phyloP scores from a whole-genome alignment of 1,140 invertebrate species.

The Ceratina japonica region DNA sequence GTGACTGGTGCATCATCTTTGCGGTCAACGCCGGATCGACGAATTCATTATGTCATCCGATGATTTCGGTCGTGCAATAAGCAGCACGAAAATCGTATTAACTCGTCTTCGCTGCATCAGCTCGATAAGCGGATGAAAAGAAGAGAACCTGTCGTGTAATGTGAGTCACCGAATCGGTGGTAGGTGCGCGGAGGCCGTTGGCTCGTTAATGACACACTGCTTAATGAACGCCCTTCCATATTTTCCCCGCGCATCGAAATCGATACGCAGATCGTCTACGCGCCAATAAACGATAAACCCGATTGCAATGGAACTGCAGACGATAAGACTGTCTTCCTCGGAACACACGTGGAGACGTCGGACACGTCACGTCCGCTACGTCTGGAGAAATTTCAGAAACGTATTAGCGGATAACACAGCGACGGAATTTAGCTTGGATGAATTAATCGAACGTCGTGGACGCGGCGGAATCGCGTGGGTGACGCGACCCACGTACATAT shows the following conservation, averaged over 20 bases:
- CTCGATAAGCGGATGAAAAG: constrained; percentile 38
- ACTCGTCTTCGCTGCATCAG: constrained; percentile 28
- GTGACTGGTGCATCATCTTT: too few relatives aligned
- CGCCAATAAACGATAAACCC: not conserved
- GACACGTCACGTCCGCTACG: not conserved
- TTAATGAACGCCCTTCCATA: constrained; percentile 40
- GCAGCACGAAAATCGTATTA: constrained; percentile 34
- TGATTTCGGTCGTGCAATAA: constrained; percentile 7
- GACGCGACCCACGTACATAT: constrained; percentile 42
- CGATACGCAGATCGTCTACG: constrained; percentile 17
- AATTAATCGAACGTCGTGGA: constrained; percentile 45
- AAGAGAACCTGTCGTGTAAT: constrained; percentile 56
- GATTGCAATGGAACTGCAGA: not conserved
- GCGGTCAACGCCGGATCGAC: constrained; percentile 24
- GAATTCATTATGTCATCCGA: not conserved
- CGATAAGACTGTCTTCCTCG: constrained; percentile 20
- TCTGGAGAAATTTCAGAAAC: not conserved
- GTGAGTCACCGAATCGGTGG: constrained; percentile 68
- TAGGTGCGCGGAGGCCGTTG: constrained; percentile 55
- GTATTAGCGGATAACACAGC: constrained; percentile 36
- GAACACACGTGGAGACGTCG: not conserved
- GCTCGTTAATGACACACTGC: constrained; percentile 36
- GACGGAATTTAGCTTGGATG: constrained; percentile 33
- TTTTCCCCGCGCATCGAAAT: constrained; percentile 6
- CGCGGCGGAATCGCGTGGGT: constrained; percentile 23